Percentiles rank a stretch among this genome's conserved stretches.
Evolutionary conservation across 2,797 vertebrate species (phyloP).

Genomic region (Typhlichthys subterraneus): DNA sequence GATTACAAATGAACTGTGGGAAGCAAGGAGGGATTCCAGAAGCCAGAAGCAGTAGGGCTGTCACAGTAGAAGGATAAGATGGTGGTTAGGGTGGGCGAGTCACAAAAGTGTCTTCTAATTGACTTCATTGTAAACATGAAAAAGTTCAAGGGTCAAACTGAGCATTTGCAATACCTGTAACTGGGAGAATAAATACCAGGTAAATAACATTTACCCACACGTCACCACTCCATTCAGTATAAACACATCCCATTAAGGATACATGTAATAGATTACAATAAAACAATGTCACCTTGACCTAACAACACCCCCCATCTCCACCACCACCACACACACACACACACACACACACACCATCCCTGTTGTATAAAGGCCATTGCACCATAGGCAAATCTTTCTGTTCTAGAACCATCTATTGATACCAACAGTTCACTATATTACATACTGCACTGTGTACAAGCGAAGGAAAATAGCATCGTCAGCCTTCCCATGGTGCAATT

Average conservation of each 20-base stretch:
- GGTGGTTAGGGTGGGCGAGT: not conserved
- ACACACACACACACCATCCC: not conserved
- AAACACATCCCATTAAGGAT: too few relatives aligned
- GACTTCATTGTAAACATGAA: too few relatives aligned
- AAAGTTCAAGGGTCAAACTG: too few relatives aligned
- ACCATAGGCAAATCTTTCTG: conserved; percentile 42
- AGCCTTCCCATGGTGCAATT: not conserved
- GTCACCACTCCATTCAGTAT: not conserved
- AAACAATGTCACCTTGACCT: not conserved
- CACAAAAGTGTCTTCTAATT: too few relatives aligned
- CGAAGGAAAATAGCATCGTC: not conserved
- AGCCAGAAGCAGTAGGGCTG: too few relatives aligned
- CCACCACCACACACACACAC: not conserved
- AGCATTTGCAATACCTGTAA: too few relatives aligned
- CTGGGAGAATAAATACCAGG: not conserved
- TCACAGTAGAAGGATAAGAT: too few relatives aligned
- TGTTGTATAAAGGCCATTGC: not conserved
- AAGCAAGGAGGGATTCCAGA: conserved; percentile 9
- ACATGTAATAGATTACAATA: not conserved
- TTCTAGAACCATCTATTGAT: conserved; percentile 79
- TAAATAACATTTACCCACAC: not conserved
- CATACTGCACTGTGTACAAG: conserved; percentile 1
- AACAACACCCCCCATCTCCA: too few relatives aligned
- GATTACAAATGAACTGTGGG: conserved; percentile 41
- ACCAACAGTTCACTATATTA: conserved; percentile 25